Evolutionary conservation across 2,797 vertebrate genomes (phyloP).

Genomic region (Manis crassicaudata): DNA sequence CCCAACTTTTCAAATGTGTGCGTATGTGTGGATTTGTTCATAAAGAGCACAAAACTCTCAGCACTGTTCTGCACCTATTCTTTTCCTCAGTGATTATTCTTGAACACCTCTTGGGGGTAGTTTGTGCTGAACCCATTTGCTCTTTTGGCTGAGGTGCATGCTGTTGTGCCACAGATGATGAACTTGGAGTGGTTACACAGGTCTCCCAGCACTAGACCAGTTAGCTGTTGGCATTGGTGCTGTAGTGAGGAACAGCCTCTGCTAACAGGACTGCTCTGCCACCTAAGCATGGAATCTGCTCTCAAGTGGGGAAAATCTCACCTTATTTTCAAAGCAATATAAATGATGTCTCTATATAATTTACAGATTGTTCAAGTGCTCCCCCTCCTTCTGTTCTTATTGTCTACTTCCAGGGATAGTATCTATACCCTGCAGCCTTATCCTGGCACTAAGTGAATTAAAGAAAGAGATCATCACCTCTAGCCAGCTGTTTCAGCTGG

Average conservation of each 20-base stretch:
- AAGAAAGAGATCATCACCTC: not conserved
- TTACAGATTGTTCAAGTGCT: not conserved
- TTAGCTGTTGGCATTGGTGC: not conserved
- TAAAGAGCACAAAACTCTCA: not conserved
- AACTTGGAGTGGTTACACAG: not conserved
- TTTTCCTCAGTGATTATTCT: no score
- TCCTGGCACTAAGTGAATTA: not conserved
- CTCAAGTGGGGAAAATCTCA: not conserved
- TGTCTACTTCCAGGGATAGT: not conserved
- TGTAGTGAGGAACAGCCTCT: not conserved
- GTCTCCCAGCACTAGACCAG: not conserved
- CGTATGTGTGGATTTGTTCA: not conserved
- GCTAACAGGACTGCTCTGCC: not conserved
- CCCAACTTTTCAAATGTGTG: not conserved
- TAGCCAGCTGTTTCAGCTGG: not conserved
- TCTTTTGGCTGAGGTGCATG: accelerated
- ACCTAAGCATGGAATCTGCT: not conserved
- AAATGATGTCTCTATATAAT: not conserved
- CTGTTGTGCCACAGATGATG: accelerated
- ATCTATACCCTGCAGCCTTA: not conserved
- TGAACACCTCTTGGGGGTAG: not conserved
- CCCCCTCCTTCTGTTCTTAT: not conserved
- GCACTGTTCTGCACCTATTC: not conserved
- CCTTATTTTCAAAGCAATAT: not conserved
- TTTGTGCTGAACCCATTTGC: accelerated